These are phyloP conservation scores for Brachionus paranguensis DNA, from an alignment of 1,140 invertebrate genomes.

Conservation along the genomic window DNA sequence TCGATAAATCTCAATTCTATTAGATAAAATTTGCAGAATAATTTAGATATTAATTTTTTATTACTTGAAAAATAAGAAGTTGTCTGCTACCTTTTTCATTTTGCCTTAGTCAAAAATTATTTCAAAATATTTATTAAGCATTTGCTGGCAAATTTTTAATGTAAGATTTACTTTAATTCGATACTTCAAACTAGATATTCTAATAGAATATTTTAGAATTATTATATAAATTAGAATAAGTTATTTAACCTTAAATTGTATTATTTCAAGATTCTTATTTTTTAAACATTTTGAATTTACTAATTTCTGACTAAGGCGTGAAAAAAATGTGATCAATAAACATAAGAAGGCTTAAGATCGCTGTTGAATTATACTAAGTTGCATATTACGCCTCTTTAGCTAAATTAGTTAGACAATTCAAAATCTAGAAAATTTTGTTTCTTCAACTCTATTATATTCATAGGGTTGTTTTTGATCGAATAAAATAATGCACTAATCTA, in stretches of 20 bases:
- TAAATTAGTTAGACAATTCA: not conserved
- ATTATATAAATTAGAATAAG: not conserved
- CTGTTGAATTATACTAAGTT: not conserved
- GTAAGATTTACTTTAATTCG: not conserved
- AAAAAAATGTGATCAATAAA: not conserved
- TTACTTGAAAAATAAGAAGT: not conserved
- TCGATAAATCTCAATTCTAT: not conserved
- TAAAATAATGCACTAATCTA: too few relatives aligned
- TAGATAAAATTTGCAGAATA: not conserved
- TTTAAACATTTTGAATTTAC: not conserved
- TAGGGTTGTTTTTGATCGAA: too few relatives aligned
- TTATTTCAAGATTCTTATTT: not conserved
- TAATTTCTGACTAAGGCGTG: not conserved
- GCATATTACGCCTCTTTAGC: too few relatives aligned
- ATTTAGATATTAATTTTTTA: not conserved
- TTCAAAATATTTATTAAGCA: not conserved
- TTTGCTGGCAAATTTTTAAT: not conserved
- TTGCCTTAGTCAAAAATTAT: not conserved
- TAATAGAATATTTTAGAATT: not conserved
- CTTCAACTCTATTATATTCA: not conserved
- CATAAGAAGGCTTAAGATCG: not conserved
- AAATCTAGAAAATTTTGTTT: not conserved
- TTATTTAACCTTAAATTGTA: not conserved
- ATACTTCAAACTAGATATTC: not conserved
- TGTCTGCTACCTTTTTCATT: not conserved